Evolutionary conservation across 2,113 vertebrate genomes (phyloP).

Genomic region (Jacana jacana): DNA sequence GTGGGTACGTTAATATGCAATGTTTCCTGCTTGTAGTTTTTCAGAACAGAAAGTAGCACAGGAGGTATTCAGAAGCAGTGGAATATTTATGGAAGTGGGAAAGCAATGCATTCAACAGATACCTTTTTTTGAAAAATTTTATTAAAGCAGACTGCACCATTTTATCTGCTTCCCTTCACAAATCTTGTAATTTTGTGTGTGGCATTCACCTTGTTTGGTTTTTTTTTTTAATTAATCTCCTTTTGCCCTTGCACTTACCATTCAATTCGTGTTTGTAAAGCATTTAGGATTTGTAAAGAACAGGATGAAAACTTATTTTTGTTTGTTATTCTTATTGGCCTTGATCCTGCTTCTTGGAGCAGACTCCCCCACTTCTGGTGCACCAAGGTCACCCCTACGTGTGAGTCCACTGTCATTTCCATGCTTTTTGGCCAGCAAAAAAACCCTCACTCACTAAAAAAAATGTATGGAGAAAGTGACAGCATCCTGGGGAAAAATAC

Average conservation of each 20-base stretch:
- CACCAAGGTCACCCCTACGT: background rate
- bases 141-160: background rate
- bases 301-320: background rate
- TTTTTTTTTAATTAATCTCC: constrained; percentile 43
- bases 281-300: constrained; percentile 24
- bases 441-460: background rate
- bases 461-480: background rate
- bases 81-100: background rate
- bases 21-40: background rate
- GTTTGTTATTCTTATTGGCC: constrained; percentile 9
- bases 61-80: constrained; percentile 2
- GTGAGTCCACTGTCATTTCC: background rate
- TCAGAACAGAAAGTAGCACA: background rate
- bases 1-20: constrained; percentile 10
- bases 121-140: background rate
- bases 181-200: background rate
- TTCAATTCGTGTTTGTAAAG: constrained; percentile 38
- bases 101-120: constrained; percentile 22
- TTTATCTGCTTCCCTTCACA: constrained; percentile 21
- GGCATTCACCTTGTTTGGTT: background rate
- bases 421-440: background rate
- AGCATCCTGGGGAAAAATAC: background rate
- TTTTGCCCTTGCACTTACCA: background rate
- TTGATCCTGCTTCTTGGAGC: background rate
- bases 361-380: background rate